Evolutionary conservation across 2,113 vertebrate species (phyloP), one percentile per base, ranked within the genome.

Genomic region (Atrichornis clamosus): DNA sequence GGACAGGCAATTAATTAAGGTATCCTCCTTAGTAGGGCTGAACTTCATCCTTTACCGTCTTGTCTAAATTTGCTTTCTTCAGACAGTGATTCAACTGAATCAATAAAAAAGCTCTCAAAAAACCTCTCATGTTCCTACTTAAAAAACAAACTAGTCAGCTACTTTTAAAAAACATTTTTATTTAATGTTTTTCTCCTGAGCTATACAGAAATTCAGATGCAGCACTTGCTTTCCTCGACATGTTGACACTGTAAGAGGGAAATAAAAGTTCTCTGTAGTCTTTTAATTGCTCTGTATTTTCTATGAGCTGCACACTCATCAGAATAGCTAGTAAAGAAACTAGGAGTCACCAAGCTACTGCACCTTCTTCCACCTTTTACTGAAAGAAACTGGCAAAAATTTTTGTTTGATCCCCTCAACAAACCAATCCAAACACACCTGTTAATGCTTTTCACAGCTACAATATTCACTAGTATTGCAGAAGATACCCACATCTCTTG

Each of bases 271-370:
- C 30, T 78, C 14, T 21, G 1, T 32, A 81, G 22, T 60, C n/a
- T 58, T 69, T 5, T 8, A 80, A 74, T 21, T 53, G 39, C 26
- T 77, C 28, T 47, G 10, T n/a, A 58, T 59, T 91, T 80, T 73
- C 70, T 44, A 27, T 4, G 7, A 0, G 0, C 58, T 62, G 24
- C 37, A 63, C 0, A 2, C 13, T 32, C 5, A 14, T 32, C 44
- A 79, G n/a, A 82, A 73, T 15, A 89, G 49, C 8, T 37, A 59
- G 16, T 28, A 60, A 70, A 74, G 39, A 91, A 83, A 81, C 30
- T 32, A 63, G 8, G 33, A 90, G 35, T 30, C 46, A 70, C 50
- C 73, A 15, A 93, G 58, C 30, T 70, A 35, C 26, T 24, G 70
- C 24, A 69, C 49, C 22, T 77, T 80, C 30, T 80, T 88, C 44